Percentiles rank a stretch among this genome's conserved stretches.
Evolutionary conservation across 2,797 vertebrate genomes (phyloP).

Genomic region (Dromococcyx pavoninus): DNA sequence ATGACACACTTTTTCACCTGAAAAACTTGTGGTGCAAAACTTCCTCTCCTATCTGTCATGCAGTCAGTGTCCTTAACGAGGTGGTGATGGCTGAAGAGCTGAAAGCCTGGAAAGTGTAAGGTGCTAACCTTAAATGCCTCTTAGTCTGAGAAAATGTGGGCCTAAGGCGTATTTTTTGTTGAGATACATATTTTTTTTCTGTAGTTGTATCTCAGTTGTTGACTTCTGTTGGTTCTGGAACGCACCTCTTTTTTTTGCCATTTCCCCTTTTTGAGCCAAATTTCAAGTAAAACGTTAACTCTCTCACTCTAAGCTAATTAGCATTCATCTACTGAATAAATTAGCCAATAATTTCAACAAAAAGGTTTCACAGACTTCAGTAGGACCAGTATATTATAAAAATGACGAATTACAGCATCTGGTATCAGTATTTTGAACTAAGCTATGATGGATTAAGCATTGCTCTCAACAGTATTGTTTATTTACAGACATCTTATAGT

Average conservation of each 20-base stretch:
- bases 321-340: background rate
- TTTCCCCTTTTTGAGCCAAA: background rate
- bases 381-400: background rate
- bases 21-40: constrained; percentile 7
- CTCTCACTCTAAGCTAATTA: background rate
- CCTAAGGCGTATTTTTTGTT: background rate
- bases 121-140: constrained; percentile 29
- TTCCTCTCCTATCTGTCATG: background rate
- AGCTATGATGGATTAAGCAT: background rate
- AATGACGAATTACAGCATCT: background rate
- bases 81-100: background rate
- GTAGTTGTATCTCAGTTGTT: background rate
- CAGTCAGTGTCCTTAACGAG: background rate
- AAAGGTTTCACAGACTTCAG: background rate
- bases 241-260: background rate
- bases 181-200: background rate
- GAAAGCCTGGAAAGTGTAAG: background rate
- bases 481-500: background rate
- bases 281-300: background rate
- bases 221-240: background rate
- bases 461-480: background rate
- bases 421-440: background rate
- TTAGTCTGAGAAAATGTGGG: background rate
- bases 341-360: background rate
- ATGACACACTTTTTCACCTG: constrained; percentile 54